A percentile compares a stretch with the other conserved stretches of the same genome.
Conservation (phyloP, 2,113 vertebrate genomes). For the Sialia sialis region DNA sequence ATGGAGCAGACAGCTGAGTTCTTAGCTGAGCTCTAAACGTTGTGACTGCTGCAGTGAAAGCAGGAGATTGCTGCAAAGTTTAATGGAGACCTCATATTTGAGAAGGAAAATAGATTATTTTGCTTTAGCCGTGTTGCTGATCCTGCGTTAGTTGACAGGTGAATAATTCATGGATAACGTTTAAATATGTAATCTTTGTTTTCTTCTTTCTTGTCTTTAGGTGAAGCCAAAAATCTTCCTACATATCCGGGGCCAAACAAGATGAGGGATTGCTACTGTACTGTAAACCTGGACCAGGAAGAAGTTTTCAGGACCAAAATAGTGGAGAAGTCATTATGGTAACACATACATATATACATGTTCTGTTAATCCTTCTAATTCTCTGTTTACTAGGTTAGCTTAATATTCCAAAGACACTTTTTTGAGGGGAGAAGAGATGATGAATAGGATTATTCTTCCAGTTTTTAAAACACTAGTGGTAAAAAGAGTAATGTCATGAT, state of each 20-base stretch:
- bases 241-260: slow-evolving; percentile 94
- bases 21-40: background rate
- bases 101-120: background rate
- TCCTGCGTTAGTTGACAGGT: background rate
- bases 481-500: background rate
- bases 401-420: background rate
- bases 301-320: slow-evolving; percentile 99
- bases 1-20: background rate
- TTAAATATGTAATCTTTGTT: background rate
- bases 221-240: slow-evolving; percentile 97
- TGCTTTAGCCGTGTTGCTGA: background rate
- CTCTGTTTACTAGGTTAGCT: background rate
- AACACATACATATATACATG: background rate
- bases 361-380: background rate
- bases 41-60: background rate
- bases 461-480: background rate
- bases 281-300: slow-evolving; percentile 98
- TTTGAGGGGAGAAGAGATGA: background rate
- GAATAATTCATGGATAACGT: background rate
- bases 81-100: background rate
- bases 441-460: background rate
- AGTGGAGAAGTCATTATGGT: slow-evolving; percentile 93
- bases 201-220: slow-evolving; percentile 66
- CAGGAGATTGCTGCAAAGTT: background rate
- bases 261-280: slow-evolving; percentile 98